phyloP scores from a whole-genome alignment of 2,797 vertebrate genomes.

The Aldrovandia affinis region DNA sequence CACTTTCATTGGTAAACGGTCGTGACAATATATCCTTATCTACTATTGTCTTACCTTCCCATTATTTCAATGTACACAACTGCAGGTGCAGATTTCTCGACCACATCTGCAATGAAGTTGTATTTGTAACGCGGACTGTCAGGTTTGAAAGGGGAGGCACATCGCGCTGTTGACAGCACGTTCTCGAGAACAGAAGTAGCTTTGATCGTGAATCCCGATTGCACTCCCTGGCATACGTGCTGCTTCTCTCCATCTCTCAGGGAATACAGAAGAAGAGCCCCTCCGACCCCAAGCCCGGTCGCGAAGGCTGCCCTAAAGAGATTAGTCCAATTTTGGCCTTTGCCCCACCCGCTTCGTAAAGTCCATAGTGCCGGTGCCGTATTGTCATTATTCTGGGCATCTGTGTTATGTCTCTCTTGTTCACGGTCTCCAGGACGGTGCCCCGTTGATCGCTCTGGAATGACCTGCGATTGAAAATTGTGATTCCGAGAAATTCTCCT shows the following conservation, averaged over 20 bases:
- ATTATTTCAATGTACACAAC: conserved; percentile 95
- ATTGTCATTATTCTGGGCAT: conserved; percentile 7
- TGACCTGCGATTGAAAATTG: conserved; percentile 6
- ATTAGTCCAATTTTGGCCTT: neutral
- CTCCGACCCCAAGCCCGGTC: conserved; percentile 66
- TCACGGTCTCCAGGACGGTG: neutral
- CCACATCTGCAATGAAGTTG: conserved; percentile 96
- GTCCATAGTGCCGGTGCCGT: conserved; percentile 25
- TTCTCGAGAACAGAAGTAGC: conserved; percentile 35
- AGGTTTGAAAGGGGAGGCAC: conserved; percentile 65
- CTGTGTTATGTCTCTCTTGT: neutral
- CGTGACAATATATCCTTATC: neutral
- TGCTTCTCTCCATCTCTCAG: conserved; percentile 29
- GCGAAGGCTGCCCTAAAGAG: conserved; percentile 47
- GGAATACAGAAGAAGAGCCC: conserved; percentile 52
- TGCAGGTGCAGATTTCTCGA: conserved; percentile 88
- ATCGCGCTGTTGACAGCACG: conserved; percentile 61
- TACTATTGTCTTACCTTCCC: conserved; percentile 75
- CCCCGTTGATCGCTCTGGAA: neutral
- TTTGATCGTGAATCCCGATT: neutral
- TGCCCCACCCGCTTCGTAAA: conserved; percentile 14
- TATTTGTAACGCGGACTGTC: conserved; percentile 85
- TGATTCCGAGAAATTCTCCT: conserved; percentile 4
- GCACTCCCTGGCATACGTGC: neutral
- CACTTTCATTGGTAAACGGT: neutral